phyloP scores from a whole-genome alignment of 2,797 vertebrate genomes.

The Leptoclinus maculatus region DNA sequence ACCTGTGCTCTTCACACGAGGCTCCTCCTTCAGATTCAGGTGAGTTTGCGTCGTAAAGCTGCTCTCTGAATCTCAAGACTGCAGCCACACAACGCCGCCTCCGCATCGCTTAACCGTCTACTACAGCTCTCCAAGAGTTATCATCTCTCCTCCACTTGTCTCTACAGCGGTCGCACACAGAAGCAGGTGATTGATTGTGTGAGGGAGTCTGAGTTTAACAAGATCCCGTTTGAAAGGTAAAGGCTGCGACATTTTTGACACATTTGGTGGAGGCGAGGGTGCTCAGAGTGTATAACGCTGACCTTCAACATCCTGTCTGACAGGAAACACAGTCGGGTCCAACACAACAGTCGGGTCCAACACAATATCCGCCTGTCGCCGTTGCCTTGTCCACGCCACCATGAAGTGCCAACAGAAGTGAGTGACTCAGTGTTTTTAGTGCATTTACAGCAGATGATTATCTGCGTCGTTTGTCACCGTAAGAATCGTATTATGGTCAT shows the following conservation, averaged over 20 bases:
- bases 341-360: constrained; percentile 89
- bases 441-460: background rate
- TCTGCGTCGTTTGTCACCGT: background rate
- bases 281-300: constrained; percentile 24
- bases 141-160: constrained; percentile 47
- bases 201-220: constrained; percentile 96
- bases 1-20: constrained; percentile 94
- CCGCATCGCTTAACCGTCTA: constrained; percentile 29
- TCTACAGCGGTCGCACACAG: constrained; percentile 94
- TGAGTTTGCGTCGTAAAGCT: constrained; percentile 55
- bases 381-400: constrained; percentile 87
- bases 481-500: background rate
- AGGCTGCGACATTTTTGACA: constrained; percentile 37
- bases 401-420: constrained; percentile 95
- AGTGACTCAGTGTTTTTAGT: constrained; percentile 67
- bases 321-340: constrained; percentile 98
- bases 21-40: constrained; percentile 99
- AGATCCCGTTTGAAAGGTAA: constrained; percentile 98
- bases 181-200: constrained; percentile 99
- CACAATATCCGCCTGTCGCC: constrained; percentile 88
- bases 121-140: constrained; percentile 20
- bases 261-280: constrained; percentile 1
- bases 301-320: constrained; percentile 60
- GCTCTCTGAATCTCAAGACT: constrained; percentile 14
- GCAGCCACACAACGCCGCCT: constrained; percentile 1